Percentiles rank a stretch among this genome's conserved stretches.
These are phyloP conservation scores for Oncopeltus fasciatus DNA, from an alignment of 1,140 invertebrate genomes.

Conservation along the genomic window DNA sequence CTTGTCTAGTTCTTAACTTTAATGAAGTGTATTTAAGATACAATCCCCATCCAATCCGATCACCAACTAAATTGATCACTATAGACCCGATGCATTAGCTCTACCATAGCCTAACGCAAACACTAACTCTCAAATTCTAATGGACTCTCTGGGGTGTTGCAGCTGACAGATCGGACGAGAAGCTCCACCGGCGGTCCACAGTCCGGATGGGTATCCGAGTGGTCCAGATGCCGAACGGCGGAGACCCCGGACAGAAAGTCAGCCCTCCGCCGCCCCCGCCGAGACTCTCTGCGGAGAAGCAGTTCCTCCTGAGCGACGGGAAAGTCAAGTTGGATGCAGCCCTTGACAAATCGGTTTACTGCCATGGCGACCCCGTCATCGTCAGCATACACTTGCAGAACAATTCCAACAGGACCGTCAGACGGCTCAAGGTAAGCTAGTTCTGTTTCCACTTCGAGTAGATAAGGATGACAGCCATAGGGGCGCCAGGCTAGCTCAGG, in stretches of 20 bases:
- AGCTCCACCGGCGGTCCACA: constrained; percentile 51
- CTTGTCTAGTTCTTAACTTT: too few species aligned
- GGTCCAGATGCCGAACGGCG: constrained; percentile 35
- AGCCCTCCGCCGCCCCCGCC: constrained; percentile 25
- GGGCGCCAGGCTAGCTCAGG: too few species aligned
- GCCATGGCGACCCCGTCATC: constrained; percentile 78
- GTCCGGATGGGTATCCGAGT: constrained; percentile 74
- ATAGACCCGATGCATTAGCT: too few species aligned
- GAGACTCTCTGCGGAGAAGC: constrained; percentile 39
- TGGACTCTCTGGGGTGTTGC: too few species aligned
- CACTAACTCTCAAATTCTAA: too few species aligned
- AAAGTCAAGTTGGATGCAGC: constrained; percentile 67
- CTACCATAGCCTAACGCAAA: too few species aligned
- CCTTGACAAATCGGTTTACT: constrained; percentile 84
- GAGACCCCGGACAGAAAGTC: constrained; percentile 2
- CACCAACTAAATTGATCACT: too few species aligned
- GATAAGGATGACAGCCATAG: too few species aligned
- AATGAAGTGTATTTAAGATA: too few species aligned
- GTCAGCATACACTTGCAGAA: constrained; percentile 82
- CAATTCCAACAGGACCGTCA: constrained; percentile 86
- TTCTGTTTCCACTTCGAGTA: too few species aligned
- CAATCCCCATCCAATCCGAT: too few species aligned
- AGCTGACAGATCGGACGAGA: constrained; percentile 63
- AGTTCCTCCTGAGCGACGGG: constrained; percentile 47
- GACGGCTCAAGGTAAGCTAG: constrained; percentile 61